phyloP scores from a whole-genome alignment of 37 sponge, comb jelly and placozoan species.

The Diacarnus erythraeanus region DNA sequence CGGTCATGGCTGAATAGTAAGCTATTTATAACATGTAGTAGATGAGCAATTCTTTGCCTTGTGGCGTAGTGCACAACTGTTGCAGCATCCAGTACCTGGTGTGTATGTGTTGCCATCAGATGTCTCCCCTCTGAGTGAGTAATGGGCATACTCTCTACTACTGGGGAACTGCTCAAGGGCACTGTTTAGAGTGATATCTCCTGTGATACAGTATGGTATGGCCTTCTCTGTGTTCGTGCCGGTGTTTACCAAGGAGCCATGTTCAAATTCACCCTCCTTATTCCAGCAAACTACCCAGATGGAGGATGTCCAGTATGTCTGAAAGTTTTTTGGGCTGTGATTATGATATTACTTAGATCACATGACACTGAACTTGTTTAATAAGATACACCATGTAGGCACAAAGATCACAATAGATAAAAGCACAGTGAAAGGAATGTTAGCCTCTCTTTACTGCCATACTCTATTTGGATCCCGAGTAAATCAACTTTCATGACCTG shows the following conservation, averaged over 20 bases:
- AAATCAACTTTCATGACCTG: too few species aligned
- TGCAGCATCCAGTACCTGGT: constrained; percentile 57
- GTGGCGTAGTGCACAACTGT: constrained; percentile 54
- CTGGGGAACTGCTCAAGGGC: background rate
- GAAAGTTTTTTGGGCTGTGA: background rate
- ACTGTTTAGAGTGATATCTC: background rate
- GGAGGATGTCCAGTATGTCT: constrained; percentile 83
- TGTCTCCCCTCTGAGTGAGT: constrained; percentile 61
- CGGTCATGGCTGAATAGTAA: constrained; percentile 69
- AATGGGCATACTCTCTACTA: too few species aligned
- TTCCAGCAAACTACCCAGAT: constrained; percentile 75
- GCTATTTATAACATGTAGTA: background rate
- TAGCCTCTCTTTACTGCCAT: too few species aligned
- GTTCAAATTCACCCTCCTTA: constrained; percentile 72
- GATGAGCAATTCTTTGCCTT: too few species aligned
- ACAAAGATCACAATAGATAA: too few species aligned
- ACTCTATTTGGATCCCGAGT: too few species aligned
- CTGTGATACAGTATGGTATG: constrained; percentile 74
- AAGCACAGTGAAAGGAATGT: too few species aligned
- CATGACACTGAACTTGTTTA: too few species aligned
- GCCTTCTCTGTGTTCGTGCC: constrained; percentile 55
- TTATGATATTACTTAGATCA: background rate
- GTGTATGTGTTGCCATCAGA: constrained; percentile 73
- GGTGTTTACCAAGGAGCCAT: constrained; percentile 75
- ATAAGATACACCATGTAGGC: too few species aligned